phyloP scores from a whole-genome alignment of 2,113 vertebrate genomes.

The Dromaius novaehollandiae region DNA sequence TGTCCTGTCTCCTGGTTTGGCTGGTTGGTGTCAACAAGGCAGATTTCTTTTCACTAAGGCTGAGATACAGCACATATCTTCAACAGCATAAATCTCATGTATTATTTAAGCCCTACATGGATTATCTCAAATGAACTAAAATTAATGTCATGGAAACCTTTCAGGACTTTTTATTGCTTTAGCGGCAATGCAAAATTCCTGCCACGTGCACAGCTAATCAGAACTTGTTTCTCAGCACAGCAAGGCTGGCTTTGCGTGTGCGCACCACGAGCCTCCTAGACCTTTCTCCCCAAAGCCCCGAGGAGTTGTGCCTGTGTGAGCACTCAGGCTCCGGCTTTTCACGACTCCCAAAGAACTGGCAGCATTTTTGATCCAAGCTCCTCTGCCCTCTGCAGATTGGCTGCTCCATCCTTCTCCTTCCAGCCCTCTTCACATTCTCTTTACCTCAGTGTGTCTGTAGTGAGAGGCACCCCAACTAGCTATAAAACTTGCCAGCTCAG shows the following conservation, averaged over 20 bases:
- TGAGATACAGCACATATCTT: neutral
- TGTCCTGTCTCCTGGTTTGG: conserved; percentile 25
- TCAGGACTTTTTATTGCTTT: conserved; percentile 19
- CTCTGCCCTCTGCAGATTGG: neutral
- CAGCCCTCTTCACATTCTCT: conserved; percentile 38
- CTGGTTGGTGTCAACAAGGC: conserved; percentile 43
- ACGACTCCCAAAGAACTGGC: conserved; percentile 10
- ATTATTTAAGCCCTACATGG: conserved; percentile 59
- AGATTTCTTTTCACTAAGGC: conserved; percentile 19
- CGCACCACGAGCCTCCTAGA: neutral
- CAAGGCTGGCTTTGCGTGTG: neutral
- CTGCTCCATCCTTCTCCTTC: neutral
- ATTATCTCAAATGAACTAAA: conserved; percentile 45
- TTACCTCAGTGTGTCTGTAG: conserved; percentile 8
- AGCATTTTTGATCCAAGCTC: conserved; percentile 41
- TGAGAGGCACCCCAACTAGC: neutral
- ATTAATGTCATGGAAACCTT: conserved; percentile 46
- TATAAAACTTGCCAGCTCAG: neutral
- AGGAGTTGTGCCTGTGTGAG: conserved; percentile 5
- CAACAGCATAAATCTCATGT: conserved; percentile 33
- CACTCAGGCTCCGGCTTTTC: conserved; percentile 25
- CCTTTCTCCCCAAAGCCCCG: conserved; percentile 4
- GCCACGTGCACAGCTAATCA: conserved; percentile 36
- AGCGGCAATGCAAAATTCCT: neutral
- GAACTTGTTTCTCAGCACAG: conserved; percentile 22